A percentile compares a stretch with the other conserved stretches of the same genome.
Conservation (phyloP, 1,140 invertebrate species). For the Anastrepha obliqua region DNA sequence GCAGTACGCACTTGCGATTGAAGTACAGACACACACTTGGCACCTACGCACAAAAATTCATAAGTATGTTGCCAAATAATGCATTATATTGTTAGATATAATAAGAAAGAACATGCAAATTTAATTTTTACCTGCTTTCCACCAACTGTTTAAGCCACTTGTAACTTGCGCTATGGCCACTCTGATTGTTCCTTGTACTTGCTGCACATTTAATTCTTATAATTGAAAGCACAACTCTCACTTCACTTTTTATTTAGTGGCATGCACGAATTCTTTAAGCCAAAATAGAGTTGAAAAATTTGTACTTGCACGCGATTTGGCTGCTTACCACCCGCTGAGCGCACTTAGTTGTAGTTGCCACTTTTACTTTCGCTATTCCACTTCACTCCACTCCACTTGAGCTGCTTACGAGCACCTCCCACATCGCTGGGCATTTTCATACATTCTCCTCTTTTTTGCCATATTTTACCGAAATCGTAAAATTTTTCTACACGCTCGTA, state of each 20-base stretch:
- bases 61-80: too few relatives aligned
- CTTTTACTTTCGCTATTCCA: slow-evolving; percentile 9
- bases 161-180: neutral
- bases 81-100: too few relatives aligned
- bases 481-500: slow-evolving; percentile 33
- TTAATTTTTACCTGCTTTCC: too few relatives aligned
- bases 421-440: neutral
- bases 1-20: neutral
- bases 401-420: neutral
- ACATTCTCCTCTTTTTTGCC: neutral
- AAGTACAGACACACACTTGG: neutral
- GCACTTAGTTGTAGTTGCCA: neutral
- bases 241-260: neutral
- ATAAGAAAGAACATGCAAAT: too few relatives aligned
- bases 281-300: neutral
- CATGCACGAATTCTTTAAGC: too few relatives aligned
- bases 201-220: neutral
- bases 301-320: slow-evolving; percentile 12
- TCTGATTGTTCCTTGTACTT: neutral
- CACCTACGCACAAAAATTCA: too few relatives aligned
- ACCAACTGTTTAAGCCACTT: too few relatives aligned
- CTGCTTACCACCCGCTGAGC: neutral
- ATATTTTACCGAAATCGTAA: slow-evolving; percentile 42
- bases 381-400: neutral
- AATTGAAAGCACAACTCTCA: neutral